Evolutionary conservation across 2,113 vertebrate species (phyloP), one percentile per base, ranked within the genome.

Genomic region (Craseonycteris thonglongyai): DNA sequence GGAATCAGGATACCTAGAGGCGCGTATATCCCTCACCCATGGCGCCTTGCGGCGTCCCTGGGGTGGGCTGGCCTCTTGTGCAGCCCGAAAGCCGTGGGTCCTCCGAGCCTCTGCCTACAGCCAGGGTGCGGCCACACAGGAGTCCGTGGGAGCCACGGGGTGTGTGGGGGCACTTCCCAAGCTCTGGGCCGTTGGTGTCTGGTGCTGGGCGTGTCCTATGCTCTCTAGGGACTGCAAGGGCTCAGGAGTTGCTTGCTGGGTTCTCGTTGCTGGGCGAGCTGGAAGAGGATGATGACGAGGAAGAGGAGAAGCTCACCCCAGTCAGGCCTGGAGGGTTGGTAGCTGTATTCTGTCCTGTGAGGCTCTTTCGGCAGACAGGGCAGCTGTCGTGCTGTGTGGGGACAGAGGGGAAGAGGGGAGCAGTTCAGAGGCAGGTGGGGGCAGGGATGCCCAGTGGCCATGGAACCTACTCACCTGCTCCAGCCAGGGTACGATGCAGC

Each of bases 401-500:
- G 54, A 96, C 30, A 82, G 38, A n/a, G 51, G 5, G 14, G 21
- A 21, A 24, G 7, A 59, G 10, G 42, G 33, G 35, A 21, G 58
- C 5, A 0, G 76, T 71, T 68, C 38, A 93, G 93, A 96, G 92
- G 87, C 0, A 28, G 19, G 85, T 0, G 84, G 83, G 54, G 2
- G 0, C 0, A 0, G 45, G 51, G 47, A 18, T 38, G 33, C 12
- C 7, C 7, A 0, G 0, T 40, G 75, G 51, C 51, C 13, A 6
- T 40, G 54, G 35, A 0, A 0, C 22, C 0, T 4, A 3, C 98
- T 95, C 97, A 99, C 99, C 99, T 99, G 99, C 96, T 99, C 99
- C 95, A 99, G 98, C 99, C 99, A 99, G 0, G 99, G 99, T 84
- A 99, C 99, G 59, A 99, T 99, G 97, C 99, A 99, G 97, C 99